phyloP scores from a whole-genome alignment of 2,888 invertebrate genomes.

The Stegophylla sp. region DNA sequence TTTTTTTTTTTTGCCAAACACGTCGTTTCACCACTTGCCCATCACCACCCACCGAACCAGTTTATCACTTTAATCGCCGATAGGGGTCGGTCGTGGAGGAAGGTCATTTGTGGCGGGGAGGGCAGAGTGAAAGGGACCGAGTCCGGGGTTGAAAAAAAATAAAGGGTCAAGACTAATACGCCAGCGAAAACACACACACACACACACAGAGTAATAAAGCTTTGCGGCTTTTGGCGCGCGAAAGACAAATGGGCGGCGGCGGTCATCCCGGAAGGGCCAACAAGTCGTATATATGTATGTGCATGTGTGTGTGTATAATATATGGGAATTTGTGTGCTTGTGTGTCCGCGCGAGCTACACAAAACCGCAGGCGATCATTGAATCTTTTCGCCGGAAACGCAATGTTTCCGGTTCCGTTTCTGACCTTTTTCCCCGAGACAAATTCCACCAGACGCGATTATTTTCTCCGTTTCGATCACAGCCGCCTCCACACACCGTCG shows the following conservation, averaged over 20 bases:
- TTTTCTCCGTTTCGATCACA: not conserved
- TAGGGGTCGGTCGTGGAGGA: not conserved
- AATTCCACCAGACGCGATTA: not conserved
- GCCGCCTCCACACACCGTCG: not conserved
- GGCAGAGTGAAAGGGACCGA: not conserved
- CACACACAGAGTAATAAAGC: conserved; percentile 51
- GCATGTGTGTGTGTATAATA: no score
- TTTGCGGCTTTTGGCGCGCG: conserved; percentile 50
- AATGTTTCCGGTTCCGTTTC: conserved; percentile 31
- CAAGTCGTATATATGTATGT: conserved; percentile 20
- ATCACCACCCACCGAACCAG: no score
- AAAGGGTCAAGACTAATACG: conserved; percentile 41
- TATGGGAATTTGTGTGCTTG: not conserved
- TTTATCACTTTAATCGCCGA: conserved; percentile 52
- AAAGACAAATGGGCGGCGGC: conserved; percentile 54
- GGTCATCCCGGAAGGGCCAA: conserved; percentile 57
- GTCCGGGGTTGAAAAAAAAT: no score
- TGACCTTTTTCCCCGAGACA: conserved; percentile 25
- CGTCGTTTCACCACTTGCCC: not conserved
- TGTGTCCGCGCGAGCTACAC: not conserved
- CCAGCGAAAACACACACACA: no score
- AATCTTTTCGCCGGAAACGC: conserved; percentile 51
- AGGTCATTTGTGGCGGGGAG: not conserved
- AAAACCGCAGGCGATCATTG: conserved; percentile 38
- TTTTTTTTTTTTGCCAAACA: conserved; percentile 18